phyloP scores from a whole-genome alignment of 1,140 invertebrate species.

The Diorhabda carinulata region DNA sequence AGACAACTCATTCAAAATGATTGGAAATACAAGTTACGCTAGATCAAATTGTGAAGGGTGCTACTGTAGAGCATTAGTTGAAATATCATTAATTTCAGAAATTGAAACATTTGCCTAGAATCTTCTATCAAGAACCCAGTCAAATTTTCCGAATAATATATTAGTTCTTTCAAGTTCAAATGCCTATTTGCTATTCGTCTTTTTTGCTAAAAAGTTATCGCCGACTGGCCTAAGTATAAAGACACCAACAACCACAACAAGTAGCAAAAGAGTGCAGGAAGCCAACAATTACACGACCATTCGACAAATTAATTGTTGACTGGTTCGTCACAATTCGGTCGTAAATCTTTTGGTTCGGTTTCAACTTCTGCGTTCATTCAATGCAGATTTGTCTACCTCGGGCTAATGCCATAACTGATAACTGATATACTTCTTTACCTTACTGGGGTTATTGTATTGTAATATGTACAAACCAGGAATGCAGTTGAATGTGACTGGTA shows the following conservation, averaged over 20 bases:
- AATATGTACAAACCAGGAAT: background rate
- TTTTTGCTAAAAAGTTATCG: too few relatives aligned
- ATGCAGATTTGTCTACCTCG: constrained; percentile 31
- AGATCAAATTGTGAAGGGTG: too few relatives aligned
- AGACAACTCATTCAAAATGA: too few relatives aligned
- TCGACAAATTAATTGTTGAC: constrained; percentile 41
- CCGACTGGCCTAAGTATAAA: background rate
- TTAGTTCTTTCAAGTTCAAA: too few relatives aligned
- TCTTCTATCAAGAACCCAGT: too few relatives aligned
- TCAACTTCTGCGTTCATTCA: constrained; percentile 24
- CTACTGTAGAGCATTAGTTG: too few relatives aligned
- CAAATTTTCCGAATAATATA: too few relatives aligned
- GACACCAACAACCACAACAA: background rate
- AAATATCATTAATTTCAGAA: too few relatives aligned
- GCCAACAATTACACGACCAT: constrained; percentile 35
- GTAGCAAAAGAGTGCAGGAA: constrained; percentile 29
- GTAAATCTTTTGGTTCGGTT: constrained; percentile 24
- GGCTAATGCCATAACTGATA: constrained; percentile 35
- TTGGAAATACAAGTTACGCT: too few relatives aligned
- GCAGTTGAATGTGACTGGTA: background rate
- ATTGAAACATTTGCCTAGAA: too few relatives aligned
- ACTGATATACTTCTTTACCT: constrained; percentile 2
- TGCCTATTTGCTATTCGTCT: too few relatives aligned
- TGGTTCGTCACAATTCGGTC: constrained; percentile 31
- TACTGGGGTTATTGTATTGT: constrained; percentile 2